Base-by-base conservation (phyloP, 2,797 vertebrate genomes). In the Catostomus latipinnis region DNA sequence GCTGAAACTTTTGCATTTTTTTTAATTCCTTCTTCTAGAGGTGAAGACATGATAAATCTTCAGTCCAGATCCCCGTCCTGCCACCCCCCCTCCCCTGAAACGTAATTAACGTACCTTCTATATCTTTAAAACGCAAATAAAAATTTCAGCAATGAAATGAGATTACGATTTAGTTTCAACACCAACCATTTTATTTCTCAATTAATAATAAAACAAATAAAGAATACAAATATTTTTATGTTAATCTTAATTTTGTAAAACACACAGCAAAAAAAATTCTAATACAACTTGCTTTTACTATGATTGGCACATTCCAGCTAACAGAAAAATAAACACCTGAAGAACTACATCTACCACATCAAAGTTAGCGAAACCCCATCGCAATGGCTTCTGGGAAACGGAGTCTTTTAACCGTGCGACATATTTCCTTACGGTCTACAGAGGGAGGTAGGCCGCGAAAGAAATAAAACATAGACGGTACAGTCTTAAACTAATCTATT, bases 261-360 rank as follows among this genome's bases (percentile, higher is more conserved):
- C 4, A 48, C 58, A 18, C n/a, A 52, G 8, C 5, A 71, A 74
- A 61, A 1, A 50, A 2, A 1, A 0, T 48, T 56, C 12, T n/a
- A 69, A 11, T 13, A 45, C 18, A 74, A 34, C 4, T 34, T 34
- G 34, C n/a, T 14, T 5, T 0, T 48, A 7, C 61, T 58, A 68
- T 53, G 6, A 50, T 4, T 12, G 8, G 8, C 10, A 22, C 34
- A 8, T 48, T 70, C 7, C 12, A 50, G n/a, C 11, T 2, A 6
- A 22, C 8, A 12, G 14, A 49, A 6, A 46, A 63, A 22, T 12
- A 74, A 74, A 22, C 22, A 52, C 16, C 22, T 61, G 10, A 58
- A 86, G 84, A 91, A 92, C 91, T 92, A 90, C 91, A 93, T 66
- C 57, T 90, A 90, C 90, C 90, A 68, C 22, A 86, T 76, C 52